Percentiles rank a stretch among this genome's conserved stretches.
Evolutionary conservation across 2,113 vertebrate genomes (phyloP).

Genomic region (Theristicus caerulescens): DNA sequence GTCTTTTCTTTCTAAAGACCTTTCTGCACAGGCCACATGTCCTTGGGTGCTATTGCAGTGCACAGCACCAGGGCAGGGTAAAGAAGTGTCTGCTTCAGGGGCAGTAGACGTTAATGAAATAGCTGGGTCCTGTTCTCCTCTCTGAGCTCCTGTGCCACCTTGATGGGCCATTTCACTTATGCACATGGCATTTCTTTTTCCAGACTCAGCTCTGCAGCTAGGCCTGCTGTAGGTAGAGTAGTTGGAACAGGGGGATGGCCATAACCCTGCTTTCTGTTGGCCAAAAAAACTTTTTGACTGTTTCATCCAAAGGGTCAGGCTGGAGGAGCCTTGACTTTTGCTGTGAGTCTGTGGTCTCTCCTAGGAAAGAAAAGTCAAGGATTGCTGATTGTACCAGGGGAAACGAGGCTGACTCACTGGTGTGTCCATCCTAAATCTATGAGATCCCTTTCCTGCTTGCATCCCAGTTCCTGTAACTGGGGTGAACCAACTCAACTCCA

Average conservation of each 20-base stretch:
- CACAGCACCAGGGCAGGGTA: background rate
- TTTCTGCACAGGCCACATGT: background rate
- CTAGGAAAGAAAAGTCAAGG: background rate
- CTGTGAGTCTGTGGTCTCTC: background rate
- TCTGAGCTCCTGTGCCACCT: background rate
- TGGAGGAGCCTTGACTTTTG: background rate
- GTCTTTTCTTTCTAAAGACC: background rate
- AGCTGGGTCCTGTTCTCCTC: background rate
- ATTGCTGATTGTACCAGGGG: background rate
- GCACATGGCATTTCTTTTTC: background rate
- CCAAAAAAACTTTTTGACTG: background rate
- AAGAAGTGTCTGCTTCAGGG: background rate
- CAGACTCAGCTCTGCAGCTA: background rate
- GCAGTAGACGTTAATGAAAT: background rate
- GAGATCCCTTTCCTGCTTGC: background rate
- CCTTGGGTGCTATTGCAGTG: background rate
- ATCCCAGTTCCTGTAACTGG: background rate
- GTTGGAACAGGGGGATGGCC: background rate
- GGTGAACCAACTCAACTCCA: background rate
- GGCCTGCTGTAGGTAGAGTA: too few relatives aligned
- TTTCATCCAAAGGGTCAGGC: background rate
- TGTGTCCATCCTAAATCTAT: background rate
- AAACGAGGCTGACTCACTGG: accelerated
- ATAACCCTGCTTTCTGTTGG: background rate
- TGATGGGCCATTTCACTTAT: background rate